Evolutionary conservation across 1,140 invertebrate species (phyloP).

Genomic region (Cydia splendana): DNA sequence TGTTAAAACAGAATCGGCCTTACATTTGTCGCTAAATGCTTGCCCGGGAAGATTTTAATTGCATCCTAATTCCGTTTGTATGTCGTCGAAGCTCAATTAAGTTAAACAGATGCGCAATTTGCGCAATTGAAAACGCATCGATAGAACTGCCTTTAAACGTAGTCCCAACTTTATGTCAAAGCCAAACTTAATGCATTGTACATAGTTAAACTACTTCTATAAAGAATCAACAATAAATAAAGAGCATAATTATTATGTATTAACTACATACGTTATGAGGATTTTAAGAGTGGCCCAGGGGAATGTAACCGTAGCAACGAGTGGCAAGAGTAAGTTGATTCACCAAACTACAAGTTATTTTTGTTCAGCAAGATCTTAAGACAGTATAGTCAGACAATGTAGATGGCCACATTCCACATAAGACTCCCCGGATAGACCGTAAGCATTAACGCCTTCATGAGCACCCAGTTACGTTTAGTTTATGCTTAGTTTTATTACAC

Average conservation of each 20-base stretch:
- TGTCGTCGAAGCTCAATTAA: background rate
- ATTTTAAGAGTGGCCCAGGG: too few species aligned
- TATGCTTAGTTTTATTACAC: conserved; percentile 46
- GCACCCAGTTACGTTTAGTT: conserved; percentile 45
- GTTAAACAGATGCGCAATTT: background rate
- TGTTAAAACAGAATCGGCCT: background rate
- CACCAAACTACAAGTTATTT: too few species aligned
- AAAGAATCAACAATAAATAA: too few species aligned
- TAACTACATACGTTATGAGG: too few species aligned
- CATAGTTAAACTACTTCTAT: too few species aligned
- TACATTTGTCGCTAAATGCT: background rate
- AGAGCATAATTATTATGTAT: too few species aligned
- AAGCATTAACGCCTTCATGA: conserved; percentile 45
- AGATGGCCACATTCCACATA: conserved; percentile 46
- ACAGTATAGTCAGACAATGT: background rate
- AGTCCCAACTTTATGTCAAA: background rate
- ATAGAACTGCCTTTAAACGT: background rate
- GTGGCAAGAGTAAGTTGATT: too few species aligned
- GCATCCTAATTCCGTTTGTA: background rate
- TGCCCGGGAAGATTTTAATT: background rate
- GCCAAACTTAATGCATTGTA: background rate
- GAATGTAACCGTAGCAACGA: too few species aligned
- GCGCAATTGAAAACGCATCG: background rate
- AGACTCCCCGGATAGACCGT: conserved; percentile 44
- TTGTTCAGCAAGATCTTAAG: too few species aligned